phyloP scores from a whole-genome alignment of 2,113 vertebrate species.

The Egretta garzetta region DNA sequence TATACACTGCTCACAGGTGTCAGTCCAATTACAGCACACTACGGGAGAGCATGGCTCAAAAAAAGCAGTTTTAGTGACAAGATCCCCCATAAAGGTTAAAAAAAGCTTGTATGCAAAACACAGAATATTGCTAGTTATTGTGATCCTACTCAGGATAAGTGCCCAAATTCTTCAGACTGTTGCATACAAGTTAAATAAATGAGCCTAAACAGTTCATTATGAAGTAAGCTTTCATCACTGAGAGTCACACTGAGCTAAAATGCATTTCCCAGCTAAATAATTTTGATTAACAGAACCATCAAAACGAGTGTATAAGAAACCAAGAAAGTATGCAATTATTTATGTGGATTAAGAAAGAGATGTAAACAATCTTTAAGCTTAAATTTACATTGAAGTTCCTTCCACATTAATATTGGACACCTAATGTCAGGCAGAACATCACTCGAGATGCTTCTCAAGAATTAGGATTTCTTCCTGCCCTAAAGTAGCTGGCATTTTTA shows the following conservation, averaged over 20 bases:
- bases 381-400: background rate
- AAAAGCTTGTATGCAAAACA: background rate
- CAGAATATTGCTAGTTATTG: background rate
- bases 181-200: background rate
- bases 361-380: background rate
- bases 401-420: background rate
- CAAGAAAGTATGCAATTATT: background rate
- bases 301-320: background rate
- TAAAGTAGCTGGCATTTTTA: background rate
- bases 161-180: background rate
- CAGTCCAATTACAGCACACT: rapidly evolving
- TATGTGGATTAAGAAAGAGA: background rate
- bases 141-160: background rate
- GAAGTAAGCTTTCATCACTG: background rate
- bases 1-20: background rate
- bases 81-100: background rate
- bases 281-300: background rate
- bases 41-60: background rate
- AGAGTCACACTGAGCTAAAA: background rate
- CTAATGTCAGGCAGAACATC: background rate
- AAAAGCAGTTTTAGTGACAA: background rate
- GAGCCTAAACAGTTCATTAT: background rate
- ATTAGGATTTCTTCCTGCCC: background rate
- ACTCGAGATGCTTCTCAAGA: background rate
- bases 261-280: background rate